Evolutionary conservation across 2,888 invertebrate species (phyloP), one percentile per base, ranked within the genome.

Genomic region (Lasioglossum morio): DNA sequence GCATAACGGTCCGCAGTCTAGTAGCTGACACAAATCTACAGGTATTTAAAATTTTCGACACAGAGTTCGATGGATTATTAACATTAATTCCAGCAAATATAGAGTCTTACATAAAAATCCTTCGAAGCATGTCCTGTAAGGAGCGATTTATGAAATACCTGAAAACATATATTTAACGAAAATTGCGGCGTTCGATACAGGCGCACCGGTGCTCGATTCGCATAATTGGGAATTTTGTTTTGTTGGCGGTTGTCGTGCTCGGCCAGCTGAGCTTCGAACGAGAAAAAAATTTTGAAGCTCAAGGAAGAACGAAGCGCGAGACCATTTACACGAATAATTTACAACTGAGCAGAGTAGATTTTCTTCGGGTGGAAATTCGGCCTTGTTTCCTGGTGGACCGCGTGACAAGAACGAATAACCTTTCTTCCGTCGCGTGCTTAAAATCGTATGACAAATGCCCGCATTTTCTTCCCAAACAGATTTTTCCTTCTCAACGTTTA

Each of bases 141-240:
- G n/a, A n/a, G n/a, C n/a, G n/a, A n/a, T n/a, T n/a, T n/a, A n/a
- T n/a, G n/a, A n/a, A n/a, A n/a, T n/a, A n/a, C n/a, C n/a, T n/a
- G n/a, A n/a, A n/a, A n/a, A n/a, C n/a, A n/a, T n/a, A n/a, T n/a
- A n/a, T 30, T 30, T 2, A 30, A 30, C 30, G 30, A 30, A 30
- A 30, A 30, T 30, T 30, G 30, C 30, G 30, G 30, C 5, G 10
- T 12, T 30, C 34, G 12, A 19, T 14, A 10, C 57, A 12, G 48
- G 8, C 2, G 37, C 30, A 19, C 37, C n/a, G 10, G 70, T 23
- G 46, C 23, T 60, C 63, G 79, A 72, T 79, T 72, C 4, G 19
- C 1, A 60, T 81, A 75, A 81, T 83, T 75, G 82, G 66, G 66
- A 72, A 82, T 82, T 82, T 72, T 57, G 79, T 82, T 79, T 72